Evolutionary conservation across 30 jellyfish, hydroid and myxozoan species (phyloP).

Genomic region (Clytia hemisphaerica): DNA sequence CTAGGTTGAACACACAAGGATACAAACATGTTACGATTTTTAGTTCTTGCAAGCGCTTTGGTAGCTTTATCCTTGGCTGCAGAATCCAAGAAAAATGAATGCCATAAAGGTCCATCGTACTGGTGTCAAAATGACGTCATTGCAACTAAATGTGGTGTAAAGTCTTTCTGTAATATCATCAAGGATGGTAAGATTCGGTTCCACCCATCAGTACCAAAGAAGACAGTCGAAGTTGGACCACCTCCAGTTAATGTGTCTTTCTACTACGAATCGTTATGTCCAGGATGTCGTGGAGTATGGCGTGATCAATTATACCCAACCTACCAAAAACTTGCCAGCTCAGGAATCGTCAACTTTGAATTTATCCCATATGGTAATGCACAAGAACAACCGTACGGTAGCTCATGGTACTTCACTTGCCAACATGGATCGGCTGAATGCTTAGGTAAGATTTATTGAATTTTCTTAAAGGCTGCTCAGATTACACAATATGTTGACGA

Average conservation of each 20-base stretch:
- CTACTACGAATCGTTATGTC: slow-evolving; percentile 75
- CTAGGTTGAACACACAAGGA: too few species aligned
- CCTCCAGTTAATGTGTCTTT: slow-evolving; percentile 54
- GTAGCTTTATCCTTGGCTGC: slow-evolving; percentile 51
- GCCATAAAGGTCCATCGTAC: slow-evolving; percentile 43
- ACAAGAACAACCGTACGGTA: slow-evolving; percentile 63
- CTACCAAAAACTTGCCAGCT: slow-evolving; percentile 33
- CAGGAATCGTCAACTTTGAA: slow-evolving; percentile 62
- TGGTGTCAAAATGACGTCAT: slow-evolving; percentile 62
- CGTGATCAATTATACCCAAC: slow-evolving; percentile 70
- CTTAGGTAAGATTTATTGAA: neutral
- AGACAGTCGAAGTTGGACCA: slow-evolving; percentile 31
- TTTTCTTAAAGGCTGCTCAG: neutral
- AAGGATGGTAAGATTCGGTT: neutral
- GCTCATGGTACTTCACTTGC: slow-evolving; percentile 44
- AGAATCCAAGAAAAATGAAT: slow-evolving; percentile 23
- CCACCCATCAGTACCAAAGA: neutral
- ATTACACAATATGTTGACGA: too few species aligned
- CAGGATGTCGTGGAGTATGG: slow-evolving; percentile 62
- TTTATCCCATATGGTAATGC: slow-evolving; percentile 89
- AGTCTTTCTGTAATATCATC: neutral
- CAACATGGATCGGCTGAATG: slow-evolving; percentile 87
- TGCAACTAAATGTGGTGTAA: slow-evolving; percentile 69
- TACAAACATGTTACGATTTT: too few species aligned
- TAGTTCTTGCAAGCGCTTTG: slow-evolving; percentile 34